These are phyloP conservation scores for Matsumurasca onukii DNA, from an alignment of 1,140 invertebrate genomes.

Conservation along the genomic window DNA sequence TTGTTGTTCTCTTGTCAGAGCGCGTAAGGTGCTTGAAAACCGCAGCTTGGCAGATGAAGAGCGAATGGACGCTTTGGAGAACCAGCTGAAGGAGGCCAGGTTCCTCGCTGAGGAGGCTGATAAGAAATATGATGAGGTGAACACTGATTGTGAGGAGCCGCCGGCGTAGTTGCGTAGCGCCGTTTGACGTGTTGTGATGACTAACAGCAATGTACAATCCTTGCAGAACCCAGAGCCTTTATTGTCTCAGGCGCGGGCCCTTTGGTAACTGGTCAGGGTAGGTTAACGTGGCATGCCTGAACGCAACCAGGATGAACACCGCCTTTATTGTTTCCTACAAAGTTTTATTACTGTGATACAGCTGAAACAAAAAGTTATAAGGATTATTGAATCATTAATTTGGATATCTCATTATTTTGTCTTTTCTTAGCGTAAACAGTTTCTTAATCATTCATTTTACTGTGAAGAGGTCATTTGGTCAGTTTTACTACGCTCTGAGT, in stretches of 20 bases:
- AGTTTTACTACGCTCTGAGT: too few species aligned
- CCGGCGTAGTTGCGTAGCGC: neutral
- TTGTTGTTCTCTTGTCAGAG: conserved; percentile 60
- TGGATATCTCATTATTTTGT: too few species aligned
- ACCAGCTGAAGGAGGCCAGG: conserved; percentile 98
- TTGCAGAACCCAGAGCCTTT: neutral
- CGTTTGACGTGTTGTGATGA: conserved; percentile 15
- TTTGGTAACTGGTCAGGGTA: neutral
- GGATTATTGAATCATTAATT: too few species aligned
- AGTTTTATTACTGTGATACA: too few species aligned
- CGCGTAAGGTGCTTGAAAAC: conserved; percentile 99
- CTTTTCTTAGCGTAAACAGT: too few species aligned
- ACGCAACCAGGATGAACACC: too few species aligned
- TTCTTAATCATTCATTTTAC: too few species aligned
- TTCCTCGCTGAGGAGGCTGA: conserved; percentile 99
- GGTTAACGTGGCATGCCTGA: too few species aligned
- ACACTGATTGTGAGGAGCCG: conserved; percentile 20
- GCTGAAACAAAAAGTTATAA: too few species aligned
- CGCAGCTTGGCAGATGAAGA: conserved; percentile 99
- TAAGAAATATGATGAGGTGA: conserved; percentile 99
- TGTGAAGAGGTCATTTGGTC: too few species aligned
- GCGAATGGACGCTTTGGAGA: conserved; percentile 98
- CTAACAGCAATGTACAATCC: conserved; percentile 19
- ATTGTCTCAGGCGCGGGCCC: neutral
- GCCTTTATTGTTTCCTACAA: too few species aligned